A percentile compares a stretch with the other conserved stretches of the same genome.
Conservation (phyloP, 2,113 vertebrate species). For the Blennius ocellaris region DNA sequence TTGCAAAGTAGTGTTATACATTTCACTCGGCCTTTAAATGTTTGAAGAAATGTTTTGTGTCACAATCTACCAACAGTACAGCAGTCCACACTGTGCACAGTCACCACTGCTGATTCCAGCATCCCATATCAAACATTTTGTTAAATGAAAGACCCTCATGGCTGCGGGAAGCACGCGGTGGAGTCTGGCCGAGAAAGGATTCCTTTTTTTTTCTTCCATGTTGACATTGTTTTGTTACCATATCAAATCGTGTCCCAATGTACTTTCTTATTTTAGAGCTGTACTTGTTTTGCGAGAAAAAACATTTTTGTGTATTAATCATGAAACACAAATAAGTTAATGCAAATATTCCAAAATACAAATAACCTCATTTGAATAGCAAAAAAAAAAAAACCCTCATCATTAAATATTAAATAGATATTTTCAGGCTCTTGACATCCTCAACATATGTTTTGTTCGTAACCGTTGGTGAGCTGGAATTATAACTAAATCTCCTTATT, state of each 20-base stretch:
- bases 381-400: background rate
- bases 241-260: constrained; percentile 13
- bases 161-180: background rate
- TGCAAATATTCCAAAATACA: background rate
- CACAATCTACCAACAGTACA: constrained; percentile 7
- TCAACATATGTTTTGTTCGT: constrained; percentile 3
- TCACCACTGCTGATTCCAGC: constrained; percentile 8
- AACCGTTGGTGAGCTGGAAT: background rate
- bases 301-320: constrained; percentile 8
- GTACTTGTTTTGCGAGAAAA: constrained; percentile 9
- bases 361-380: background rate
- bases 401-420: background rate
- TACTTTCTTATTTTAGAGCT: constrained; percentile 7
- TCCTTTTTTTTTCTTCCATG: background rate
- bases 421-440: background rate
- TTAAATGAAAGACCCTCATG: constrained; percentile 30
- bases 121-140: constrained; percentile 20
- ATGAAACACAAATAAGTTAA: background rate
- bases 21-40: too few relatives aligned
- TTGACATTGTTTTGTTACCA: constrained; percentile 28
- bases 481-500: constrained; percentile 10
- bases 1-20: too few relatives aligned
- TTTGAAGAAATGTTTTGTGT: too few relatives aligned
- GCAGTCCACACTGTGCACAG: background rate
- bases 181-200: constrained; percentile 52